Percentiles rank a stretch among this genome's conserved stretches.
phyloP scores from a whole-genome alignment of 2,797 vertebrate species.

The Sylvilagus floridanus region DNA sequence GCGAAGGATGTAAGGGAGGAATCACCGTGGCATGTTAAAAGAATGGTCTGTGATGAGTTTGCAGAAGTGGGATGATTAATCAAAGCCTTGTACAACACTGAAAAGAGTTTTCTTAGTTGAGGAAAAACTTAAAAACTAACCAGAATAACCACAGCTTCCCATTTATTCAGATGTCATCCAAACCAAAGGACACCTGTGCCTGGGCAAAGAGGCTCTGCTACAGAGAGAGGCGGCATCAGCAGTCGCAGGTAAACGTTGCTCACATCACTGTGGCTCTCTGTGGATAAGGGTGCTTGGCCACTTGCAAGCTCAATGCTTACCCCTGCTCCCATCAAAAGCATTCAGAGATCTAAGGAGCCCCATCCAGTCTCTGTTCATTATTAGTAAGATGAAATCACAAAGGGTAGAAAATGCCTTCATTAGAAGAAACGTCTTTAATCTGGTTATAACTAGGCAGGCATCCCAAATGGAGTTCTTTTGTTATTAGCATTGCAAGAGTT shows the following conservation, averaged over 20 bases:
- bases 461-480: constrained; percentile 64
- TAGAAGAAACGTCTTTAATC: constrained; percentile 71
- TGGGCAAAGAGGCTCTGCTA: background rate
- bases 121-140: background rate
- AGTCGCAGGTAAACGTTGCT: background rate
- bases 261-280: background rate
- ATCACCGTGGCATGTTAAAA: background rate
- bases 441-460: constrained; percentile 57
- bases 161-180: background rate
- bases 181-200: background rate
- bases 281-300: background rate
- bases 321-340: background rate
- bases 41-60: background rate
- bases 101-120: background rate
- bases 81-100: background rate
- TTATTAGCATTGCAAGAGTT: constrained; percentile 61
- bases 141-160: background rate
- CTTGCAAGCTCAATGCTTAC: background rate
- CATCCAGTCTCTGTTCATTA: constrained; percentile 47
- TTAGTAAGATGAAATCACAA: constrained; percentile 58
- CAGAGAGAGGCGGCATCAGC: fast-evolving
- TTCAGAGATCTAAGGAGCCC: background rate
- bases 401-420: constrained; percentile 41
- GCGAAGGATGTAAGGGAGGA: background rate
- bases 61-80: background rate